Percentiles rank a stretch among this genome's conserved stretches.
These are phyloP conservation scores for Phaedon cochleariae DNA, from an alignment of 2,888 invertebrate genomes.

Conservation along the genomic window DNA sequence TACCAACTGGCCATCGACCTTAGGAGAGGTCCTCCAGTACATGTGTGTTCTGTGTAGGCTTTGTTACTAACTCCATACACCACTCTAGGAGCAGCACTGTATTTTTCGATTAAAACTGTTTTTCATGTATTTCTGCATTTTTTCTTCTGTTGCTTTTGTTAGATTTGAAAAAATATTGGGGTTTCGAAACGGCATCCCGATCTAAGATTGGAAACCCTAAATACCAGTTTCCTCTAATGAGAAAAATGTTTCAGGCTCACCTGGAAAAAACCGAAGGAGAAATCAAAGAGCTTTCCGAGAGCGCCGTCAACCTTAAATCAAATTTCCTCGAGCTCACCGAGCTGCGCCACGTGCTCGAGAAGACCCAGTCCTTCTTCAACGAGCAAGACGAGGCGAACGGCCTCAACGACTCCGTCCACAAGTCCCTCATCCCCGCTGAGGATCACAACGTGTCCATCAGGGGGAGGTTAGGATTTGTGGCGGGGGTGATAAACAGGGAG, in stretches of 20 bases:
- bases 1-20: too few relatives aligned
- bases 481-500: slow-evolving; percentile 91
- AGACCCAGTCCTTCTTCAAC: slow-evolving; percentile 89
- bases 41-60: too few relatives aligned
- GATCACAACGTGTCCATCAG: slow-evolving; percentile 58
- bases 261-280: slow-evolving; percentile 97
- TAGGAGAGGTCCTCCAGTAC: too few relatives aligned
- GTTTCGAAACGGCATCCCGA: too few relatives aligned
- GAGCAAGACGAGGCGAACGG: slow-evolving; percentile 79
- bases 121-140: too few relatives aligned
- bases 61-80: too few relatives aligned
- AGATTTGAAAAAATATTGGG: too few relatives aligned
- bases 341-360: slow-evolving; percentile 88
- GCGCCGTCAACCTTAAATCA: slow-evolving; percentile 89
- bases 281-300: slow-evolving; percentile 90
- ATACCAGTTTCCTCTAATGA: too few relatives aligned
- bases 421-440: slow-evolving; percentile 66
- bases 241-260: slow-evolving; percentile 76
- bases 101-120: too few relatives aligned
- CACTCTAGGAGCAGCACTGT: too few relatives aligned
- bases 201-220: too few relatives aligned
- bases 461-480: slow-evolving; percentile 74
- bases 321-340: slow-evolving; percentile 93
- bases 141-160: too few relatives aligned
- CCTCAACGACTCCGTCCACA: slow-evolving; percentile 65